These are phyloP conservation scores for Noctua pronuba DNA, from an alignment of 2,888 invertebrate genomes.

Conservation along the genomic window DNA sequence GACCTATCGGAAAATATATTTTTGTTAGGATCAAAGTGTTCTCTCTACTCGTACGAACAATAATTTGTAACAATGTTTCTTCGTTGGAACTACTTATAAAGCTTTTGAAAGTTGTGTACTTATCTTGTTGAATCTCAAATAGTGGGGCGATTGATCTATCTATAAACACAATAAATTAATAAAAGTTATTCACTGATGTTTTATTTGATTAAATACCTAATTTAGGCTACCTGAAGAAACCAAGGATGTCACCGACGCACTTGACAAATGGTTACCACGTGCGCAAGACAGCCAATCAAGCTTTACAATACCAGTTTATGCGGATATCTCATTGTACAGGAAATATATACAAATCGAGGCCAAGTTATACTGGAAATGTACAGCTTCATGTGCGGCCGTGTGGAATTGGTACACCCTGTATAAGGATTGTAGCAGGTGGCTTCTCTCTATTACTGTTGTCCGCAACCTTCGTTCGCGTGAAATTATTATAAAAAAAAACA, in stretches of 20 bases:
- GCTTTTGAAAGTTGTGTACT: slow-evolving; percentile 81
- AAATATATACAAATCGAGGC: no score
- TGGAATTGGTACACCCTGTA: no score
- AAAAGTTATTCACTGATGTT: slow-evolving; percentile 73
- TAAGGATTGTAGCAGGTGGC: no score
- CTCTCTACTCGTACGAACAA: slow-evolving; percentile 62
- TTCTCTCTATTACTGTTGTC: no score
- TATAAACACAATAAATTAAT: slow-evolving; percentile 80
- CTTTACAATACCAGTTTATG: no score
- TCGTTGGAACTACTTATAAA: slow-evolving; percentile 60
- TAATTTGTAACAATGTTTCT: slow-evolving; percentile 55
- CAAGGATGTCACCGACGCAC: neutral
- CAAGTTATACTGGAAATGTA: no score
- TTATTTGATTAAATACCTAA: slow-evolving; percentile 61
- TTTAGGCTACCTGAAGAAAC: neutral
- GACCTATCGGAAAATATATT: slow-evolving; percentile 77
- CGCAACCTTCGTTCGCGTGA: no score
- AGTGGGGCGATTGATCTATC: slow-evolving; percentile 79
- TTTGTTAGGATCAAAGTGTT: slow-evolving; percentile 84
- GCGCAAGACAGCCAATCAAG: no score
- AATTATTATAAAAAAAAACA: no score
- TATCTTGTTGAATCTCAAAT: slow-evolving; percentile 85
- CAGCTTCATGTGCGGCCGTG: no score
- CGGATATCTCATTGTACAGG: no score
- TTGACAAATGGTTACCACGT: no score